Conservation (phyloP, 2,888 invertebrate genomes). For the Cantharis rufa region DNA sequence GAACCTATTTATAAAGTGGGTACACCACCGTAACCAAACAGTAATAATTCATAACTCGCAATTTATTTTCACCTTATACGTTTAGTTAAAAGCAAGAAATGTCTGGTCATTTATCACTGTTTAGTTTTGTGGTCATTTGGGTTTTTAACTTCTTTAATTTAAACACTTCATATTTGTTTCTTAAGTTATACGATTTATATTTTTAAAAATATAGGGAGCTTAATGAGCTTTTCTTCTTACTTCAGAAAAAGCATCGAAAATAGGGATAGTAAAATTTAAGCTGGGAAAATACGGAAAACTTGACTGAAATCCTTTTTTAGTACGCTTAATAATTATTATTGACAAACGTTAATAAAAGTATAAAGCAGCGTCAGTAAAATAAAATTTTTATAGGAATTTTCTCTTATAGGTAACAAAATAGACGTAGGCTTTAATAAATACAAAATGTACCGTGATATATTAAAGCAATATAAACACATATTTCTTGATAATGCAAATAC, state of each 20-base stretch:
- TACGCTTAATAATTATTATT: neutral
- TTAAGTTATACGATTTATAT: neutral
- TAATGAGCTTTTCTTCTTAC: neutral
- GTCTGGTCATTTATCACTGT: constrained; percentile 18
- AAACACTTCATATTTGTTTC: constrained; percentile 10
- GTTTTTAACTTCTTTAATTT: constrained; percentile 17
- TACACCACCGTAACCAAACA: constrained; percentile 26
- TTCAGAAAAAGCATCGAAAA: neutral
- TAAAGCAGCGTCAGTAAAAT: neutral
- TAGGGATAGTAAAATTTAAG: neutral
- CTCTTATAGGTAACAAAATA: neutral
- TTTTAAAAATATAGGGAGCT: neutral
- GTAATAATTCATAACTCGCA: constrained; percentile 20
- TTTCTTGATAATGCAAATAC: neutral
- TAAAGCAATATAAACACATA: neutral
- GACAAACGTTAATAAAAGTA: neutral
- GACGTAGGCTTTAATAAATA: neutral
- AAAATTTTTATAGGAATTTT: neutral
- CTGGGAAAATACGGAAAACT: neutral
- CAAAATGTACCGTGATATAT: neutral
- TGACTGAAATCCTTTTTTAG: neutral
- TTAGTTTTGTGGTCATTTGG: constrained; percentile 17
- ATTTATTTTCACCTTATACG: constrained; percentile 20
- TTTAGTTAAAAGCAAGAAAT: constrained; percentile 17
- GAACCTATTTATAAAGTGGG: constrained; percentile 33